Percentiles rank a stretch among this genome's conserved stretches.
These are phyloP conservation scores for Zapornia atra DNA, from an alignment of 2,113 vertebrate genomes.

Conservation along the genomic window DNA sequence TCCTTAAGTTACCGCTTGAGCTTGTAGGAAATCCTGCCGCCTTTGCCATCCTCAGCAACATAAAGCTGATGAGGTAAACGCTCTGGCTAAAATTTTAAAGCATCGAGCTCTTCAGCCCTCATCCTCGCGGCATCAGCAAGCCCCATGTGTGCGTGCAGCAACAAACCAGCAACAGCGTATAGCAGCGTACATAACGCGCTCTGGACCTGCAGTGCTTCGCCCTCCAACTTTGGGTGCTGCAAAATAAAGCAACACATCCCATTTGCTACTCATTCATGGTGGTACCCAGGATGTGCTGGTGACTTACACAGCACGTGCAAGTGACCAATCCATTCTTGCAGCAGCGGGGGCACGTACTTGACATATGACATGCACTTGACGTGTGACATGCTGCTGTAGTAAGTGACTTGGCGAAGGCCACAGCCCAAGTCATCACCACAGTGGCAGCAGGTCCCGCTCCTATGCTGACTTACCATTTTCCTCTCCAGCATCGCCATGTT, in stretches of 20 bases:
- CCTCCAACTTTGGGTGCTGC: not conserved
- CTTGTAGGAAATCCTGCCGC: not conserved
- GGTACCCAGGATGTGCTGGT: not conserved
- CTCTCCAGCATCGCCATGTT: not conserved
- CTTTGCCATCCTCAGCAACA: not conserved
- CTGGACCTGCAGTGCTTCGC: not conserved
- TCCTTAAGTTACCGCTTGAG: not conserved
- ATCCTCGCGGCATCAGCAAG: not conserved
- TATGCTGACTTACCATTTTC: not conserved
- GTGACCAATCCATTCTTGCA: not conserved
- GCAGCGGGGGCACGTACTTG: not conserved
- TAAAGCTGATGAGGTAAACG: not conserved
- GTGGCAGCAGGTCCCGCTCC: not conserved
- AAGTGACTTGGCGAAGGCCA: not conserved
- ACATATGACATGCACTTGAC: not conserved
- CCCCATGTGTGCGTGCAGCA: not conserved
- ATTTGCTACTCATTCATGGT: not conserved
- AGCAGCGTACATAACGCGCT: not conserved
- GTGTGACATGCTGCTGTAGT: too few relatives aligned
- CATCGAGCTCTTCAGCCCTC: not conserved
- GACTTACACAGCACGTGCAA: too few relatives aligned
- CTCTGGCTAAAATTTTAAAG: not conserved
- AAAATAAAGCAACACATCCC: not conserved
- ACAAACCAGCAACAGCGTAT: not conserved
- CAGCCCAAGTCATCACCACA: rapidly evolving